Conservation (phyloP, 2,797 vertebrate genomes). For the Syngnathus acus region DNA sequence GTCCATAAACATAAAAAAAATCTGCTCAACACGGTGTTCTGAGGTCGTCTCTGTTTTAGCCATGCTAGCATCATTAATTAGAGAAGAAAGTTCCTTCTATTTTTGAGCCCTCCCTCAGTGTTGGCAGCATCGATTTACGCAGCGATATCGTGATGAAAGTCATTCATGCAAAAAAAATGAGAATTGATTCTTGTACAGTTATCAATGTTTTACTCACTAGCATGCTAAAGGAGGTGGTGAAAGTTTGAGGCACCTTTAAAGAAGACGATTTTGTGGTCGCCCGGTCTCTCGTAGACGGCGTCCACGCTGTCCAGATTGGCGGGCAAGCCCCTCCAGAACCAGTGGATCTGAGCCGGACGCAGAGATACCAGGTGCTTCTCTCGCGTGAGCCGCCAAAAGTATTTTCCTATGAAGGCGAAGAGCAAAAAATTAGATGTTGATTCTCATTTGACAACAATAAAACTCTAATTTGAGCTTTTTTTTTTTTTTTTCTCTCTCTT, state of each 20-base stretch:
- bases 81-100: not conserved
- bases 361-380: slow-evolving; percentile 92
- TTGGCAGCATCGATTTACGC: not conserved
- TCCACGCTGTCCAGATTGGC: slow-evolving; percentile 85
- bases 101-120: too few relatives aligned
- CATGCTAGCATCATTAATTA: not conserved
- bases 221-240: not conserved
- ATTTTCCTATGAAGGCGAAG: slow-evolving; percentile 71
- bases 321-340: slow-evolving; percentile 92
- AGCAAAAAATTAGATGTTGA: not conserved
- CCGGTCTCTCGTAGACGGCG: slow-evolving; percentile 84
- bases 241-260: slow-evolving; percentile 79
- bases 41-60: not conserved
- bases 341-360: slow-evolving; percentile 87
- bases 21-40: not conserved
- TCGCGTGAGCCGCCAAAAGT: slow-evolving; percentile 91
- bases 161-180: not conserved
- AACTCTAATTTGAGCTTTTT: too few relatives aligned
- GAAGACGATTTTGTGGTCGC: slow-evolving; percentile 93
- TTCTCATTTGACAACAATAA: too few relatives aligned
- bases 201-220: not conserved
- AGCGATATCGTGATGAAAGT: not conserved
- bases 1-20: not conserved
- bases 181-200: not conserved
- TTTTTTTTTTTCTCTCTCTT: too few relatives aligned